Evolutionary conservation across 2,888 invertebrate genomes (phyloP), one percentile per base, ranked within the genome.

Genomic region (Xanthia icteritia): DNA sequence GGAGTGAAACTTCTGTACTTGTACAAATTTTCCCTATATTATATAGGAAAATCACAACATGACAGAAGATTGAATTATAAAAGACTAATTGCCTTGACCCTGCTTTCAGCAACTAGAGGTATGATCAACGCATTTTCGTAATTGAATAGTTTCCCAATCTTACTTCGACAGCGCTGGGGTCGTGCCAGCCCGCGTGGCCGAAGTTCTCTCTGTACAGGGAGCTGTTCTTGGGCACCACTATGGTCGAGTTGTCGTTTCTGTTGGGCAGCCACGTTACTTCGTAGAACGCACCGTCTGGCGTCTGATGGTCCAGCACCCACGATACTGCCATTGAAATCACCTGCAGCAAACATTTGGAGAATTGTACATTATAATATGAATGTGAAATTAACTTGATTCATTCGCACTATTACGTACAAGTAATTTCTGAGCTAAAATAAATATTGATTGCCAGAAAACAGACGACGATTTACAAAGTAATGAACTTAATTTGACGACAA

Each of bases 261-360:
- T 99, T 98, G 0, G 99, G 98, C 73, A 98, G 94, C 98, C 98
- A 98, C 0, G 98, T 98, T 54, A 98, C 97, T 93, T 99, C 99
- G 94, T 98, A 98, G 96, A 99, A 99, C 0, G 99, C 98, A 1
- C 99, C 99, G 39, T 98, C 98, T 0, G 97, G 97, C 0, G 97
- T 98, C 94, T 99, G 99, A 94, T 99, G 98, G 71, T 98, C 97
- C 76, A 99, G 94, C 5, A 99, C 96, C 99, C 99, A 99, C 1
- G 97, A 97, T 3, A 99, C 98, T 0, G 99, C 98, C 92, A 98
- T 98, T 8, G 98, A 97, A 89, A 99, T 98, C 5, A 98, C 95
- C 97, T 97, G 87, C 0, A 1, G 56, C 5, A 13, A 13, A 27
- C n/a, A n/a, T 13, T 56, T 1, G n/a, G 56, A 11, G 23, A 56